phyloP scores from a whole-genome alignment of 2,113 vertebrate species.

The Epinephelus cyanopodus region DNA sequence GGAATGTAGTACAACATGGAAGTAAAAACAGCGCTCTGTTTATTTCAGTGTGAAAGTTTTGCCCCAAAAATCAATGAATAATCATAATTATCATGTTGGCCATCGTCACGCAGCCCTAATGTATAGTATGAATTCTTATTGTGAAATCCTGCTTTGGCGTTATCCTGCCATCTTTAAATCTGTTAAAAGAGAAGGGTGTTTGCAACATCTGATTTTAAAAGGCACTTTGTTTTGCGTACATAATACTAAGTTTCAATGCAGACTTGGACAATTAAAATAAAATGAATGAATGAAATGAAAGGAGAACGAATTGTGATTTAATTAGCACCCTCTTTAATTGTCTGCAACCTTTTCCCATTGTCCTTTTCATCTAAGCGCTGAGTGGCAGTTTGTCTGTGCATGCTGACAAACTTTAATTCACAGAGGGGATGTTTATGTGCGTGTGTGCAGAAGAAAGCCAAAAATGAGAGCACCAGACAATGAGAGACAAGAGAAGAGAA shows the following conservation, averaged over 20 bases:
- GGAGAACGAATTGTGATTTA: not conserved
- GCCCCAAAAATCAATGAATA: too few species aligned
- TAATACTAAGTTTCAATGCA: not conserved
- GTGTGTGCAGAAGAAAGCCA: not conserved
- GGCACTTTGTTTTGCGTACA: too few species aligned
- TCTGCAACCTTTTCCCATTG: slow-evolving; percentile 7
- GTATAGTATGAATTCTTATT: not conserved
- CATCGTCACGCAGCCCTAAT: too few species aligned
- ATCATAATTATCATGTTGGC: too few species aligned
- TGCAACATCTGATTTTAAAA: not conserved
- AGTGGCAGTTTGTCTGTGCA: slow-evolving; percentile 9
- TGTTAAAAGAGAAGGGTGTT: not conserved
- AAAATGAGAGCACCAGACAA: slow-evolving; percentile 16
- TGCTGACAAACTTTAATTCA: slow-evolving; percentile 20
- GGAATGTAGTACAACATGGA: too few species aligned
- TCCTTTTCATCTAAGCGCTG: not conserved
- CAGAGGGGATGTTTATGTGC: not conserved
- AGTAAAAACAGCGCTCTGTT: too few species aligned
- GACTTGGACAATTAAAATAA: not conserved
- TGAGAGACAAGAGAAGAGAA: slow-evolving; percentile 28
- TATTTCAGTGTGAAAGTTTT: too few species aligned
- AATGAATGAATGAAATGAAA: not conserved
- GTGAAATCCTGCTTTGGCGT: not conserved
- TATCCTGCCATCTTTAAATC: too few species aligned
- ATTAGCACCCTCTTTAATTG: slow-evolving; percentile 20